Conservation (phyloP, 2,888 invertebrate genomes). For the Archaeoteleia sp. region DNA sequence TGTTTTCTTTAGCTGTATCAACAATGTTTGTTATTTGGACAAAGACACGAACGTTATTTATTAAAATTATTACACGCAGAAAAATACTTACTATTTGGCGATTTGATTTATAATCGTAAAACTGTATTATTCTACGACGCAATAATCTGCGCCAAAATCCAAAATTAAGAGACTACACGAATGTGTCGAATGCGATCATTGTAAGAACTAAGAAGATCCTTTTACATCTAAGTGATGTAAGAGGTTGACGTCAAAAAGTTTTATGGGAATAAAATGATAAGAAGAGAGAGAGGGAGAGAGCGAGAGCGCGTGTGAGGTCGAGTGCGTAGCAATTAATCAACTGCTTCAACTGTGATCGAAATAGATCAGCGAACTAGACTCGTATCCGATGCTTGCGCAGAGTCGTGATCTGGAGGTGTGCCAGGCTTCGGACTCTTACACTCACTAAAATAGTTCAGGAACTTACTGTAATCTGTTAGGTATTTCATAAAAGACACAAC, state of each 20-base stretch:
- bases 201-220: too few species aligned
- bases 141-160: too few species aligned
- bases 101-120: too few species aligned
- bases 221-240: too few species aligned
- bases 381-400: conserved; percentile 56
- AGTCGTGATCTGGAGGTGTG: conserved; percentile 58
- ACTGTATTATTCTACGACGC: too few species aligned
- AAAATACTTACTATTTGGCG: too few species aligned
- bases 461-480: conserved; percentile 41
- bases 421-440: conserved; percentile 54
- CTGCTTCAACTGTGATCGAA: conserved; percentile 57
- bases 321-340: conserved; percentile 35
- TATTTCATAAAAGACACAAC: conserved; percentile 34
- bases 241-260: conserved; percentile 7
- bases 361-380: conserved; percentile 63
- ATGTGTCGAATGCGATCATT: too few species aligned
- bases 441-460: conserved; percentile 36
- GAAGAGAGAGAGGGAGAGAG: conserved; percentile 17
- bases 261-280: conserved; percentile 17
- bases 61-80: too few species aligned
- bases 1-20: background rate
- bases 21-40: too few species aligned
- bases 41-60: too few species aligned
- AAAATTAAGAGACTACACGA: too few species aligned
- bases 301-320: background rate